Conservation (phyloP, 1,140 invertebrate species). For the Oncopeltus fasciatus region DNA sequence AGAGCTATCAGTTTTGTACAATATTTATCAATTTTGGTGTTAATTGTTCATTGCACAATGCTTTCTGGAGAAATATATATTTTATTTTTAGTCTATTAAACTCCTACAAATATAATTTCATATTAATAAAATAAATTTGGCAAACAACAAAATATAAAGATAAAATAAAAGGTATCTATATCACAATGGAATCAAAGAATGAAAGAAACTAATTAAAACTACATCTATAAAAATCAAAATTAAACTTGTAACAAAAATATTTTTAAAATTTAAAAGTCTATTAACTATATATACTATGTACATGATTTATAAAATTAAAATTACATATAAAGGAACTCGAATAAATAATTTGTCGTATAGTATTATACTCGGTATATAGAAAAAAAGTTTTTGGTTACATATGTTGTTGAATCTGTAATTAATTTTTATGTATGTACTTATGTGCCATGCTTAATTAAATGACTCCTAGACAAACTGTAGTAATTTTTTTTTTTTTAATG, state of each 20-base stretch:
- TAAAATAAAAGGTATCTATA: not conserved
- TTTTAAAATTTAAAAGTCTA: conserved; percentile 2
- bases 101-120: not conserved
- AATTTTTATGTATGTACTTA: no score
- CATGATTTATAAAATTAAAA: not conserved
- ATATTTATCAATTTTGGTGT: not conserved
- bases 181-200: not conserved
- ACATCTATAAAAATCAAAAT: conserved; percentile 3
- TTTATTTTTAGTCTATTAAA: not conserved
- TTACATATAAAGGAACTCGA: conserved; percentile 1
- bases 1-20: not conserved
- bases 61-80: not conserved
- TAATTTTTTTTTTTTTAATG: no score
- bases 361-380: no score
- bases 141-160: not conserved
- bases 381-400: no score
- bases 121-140: not conserved
- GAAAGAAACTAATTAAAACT: not conserved
- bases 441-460: no score
- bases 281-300: conserved; percentile 12
- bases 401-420: no score
- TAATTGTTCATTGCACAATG: not conserved
- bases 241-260: conserved; percentile 9
- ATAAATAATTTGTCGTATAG: not conserved
- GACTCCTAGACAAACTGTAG: no score